Evolutionary conservation across 2,797 vertebrate species (phyloP).

Genomic region (Lindbergichthys nudifrons): DNA sequence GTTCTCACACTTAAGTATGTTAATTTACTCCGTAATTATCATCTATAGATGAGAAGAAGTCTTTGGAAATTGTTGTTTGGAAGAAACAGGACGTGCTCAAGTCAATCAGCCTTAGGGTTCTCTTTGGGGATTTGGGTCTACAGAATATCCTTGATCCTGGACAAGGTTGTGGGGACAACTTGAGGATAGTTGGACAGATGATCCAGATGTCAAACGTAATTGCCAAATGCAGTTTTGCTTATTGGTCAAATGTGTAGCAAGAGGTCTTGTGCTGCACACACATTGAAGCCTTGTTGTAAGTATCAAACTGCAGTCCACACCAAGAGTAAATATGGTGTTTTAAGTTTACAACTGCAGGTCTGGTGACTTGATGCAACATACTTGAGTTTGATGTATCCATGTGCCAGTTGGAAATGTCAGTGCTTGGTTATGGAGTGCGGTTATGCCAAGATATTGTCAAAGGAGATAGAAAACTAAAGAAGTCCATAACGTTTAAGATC

Average conservation of each 20-base stretch:
- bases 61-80: not conserved
- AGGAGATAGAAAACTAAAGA: constrained; percentile 7
- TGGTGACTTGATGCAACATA: constrained; percentile 14
- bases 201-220: constrained; percentile 33
- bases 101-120: not conserved
- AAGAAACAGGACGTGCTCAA: not conserved
- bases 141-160: constrained; percentile 20
- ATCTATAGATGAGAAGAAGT: not conserved
- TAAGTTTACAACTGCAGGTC: constrained; percentile 1
- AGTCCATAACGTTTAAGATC: constrained; percentile 47
- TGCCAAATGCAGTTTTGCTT: not conserved
- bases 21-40: not conserved
- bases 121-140: too few species aligned
- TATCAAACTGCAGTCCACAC: not conserved
- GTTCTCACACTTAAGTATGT: constrained; percentile 1
- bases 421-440: constrained; percentile 27
- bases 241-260: constrained; percentile 10
- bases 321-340: not conserved
- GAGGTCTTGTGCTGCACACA: not conserved
- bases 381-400: constrained; percentile 20
- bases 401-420: constrained; percentile 50
- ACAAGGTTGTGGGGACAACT: constrained; percentile 6
- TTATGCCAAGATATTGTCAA: constrained; percentile 11
- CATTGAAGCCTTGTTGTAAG: not conserved
- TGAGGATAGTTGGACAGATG: constrained; percentile 15